phyloP scores from a whole-genome alignment of 2,888 invertebrate genomes.

The Temnothorax ravouxi region DNA sequence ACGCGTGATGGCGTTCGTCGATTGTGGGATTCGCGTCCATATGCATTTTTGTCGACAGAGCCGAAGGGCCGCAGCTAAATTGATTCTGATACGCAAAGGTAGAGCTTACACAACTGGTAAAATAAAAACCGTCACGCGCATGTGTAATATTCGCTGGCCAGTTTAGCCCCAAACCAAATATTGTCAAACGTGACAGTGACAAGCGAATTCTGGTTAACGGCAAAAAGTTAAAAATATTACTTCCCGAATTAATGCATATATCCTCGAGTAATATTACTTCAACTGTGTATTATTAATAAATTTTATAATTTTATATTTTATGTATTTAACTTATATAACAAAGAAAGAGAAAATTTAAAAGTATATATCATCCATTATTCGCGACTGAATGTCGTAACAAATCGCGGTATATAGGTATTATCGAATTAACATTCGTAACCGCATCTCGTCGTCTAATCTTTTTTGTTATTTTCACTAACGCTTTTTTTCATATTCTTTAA shows the following conservation, averaged over 20 bases:
- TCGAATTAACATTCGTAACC: background rate
- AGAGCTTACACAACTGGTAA: background rate
- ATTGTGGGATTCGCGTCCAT: conserved; percentile 6
- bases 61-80: conserved; percentile 13
- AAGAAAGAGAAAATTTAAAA: background rate
- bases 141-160: background rate
- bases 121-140: conserved; percentile 27
- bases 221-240: conserved; percentile 1
- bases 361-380: background rate
- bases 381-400: background rate
- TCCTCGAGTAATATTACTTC: background rate
- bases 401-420: background rate
- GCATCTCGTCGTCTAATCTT: background rate
- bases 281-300: background rate
- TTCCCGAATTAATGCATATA: background rate
- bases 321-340: background rate
- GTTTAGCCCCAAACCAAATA: conserved; percentile 21
- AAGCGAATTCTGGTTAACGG: background rate
- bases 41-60: conserved; percentile 17
- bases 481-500: background rate
- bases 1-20: background rate
- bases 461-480: background rate
- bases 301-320: background rate
- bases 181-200: conserved; percentile 21
- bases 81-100: conserved; percentile 24